Percentiles rank a stretch among this genome's conserved stretches.
Conservation (phyloP, 2,888 invertebrate species). For the Diarsia dahlii region DNA sequence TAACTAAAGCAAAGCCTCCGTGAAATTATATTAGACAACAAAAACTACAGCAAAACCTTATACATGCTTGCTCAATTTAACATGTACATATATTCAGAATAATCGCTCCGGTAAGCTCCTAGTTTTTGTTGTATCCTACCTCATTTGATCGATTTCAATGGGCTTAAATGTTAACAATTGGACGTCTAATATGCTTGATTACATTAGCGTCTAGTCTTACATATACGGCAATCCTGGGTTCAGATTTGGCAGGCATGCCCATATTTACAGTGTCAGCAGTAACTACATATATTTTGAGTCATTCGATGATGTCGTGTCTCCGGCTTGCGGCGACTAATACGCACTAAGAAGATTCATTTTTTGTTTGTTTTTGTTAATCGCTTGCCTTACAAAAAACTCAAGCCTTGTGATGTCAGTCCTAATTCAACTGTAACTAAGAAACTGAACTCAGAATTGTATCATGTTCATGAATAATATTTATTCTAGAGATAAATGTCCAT, state of each 20-base stretch:
- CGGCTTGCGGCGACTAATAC: constrained; percentile 35
- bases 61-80: constrained; percentile 11
- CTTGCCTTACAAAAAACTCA: constrained; percentile 22
- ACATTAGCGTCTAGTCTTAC: constrained; percentile 70
- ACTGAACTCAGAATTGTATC: background rate
- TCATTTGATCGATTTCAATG: constrained; percentile 74
- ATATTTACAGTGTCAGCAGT: constrained; percentile 30
- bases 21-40: constrained; percentile 34
- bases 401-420: constrained; percentile 14
- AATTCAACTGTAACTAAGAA: background rate
- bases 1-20: constrained; percentile 54
- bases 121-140: constrained; percentile 66
- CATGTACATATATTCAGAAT: constrained; percentile 45
- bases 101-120: constrained; percentile 32
- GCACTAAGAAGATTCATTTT: constrained; percentile 27
- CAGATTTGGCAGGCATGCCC: constrained; percentile 69
- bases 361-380: constrained; percentile 34
- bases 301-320: constrained; percentile 52
- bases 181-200: constrained; percentile 74
- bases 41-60: constrained; percentile 48
- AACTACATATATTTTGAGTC: constrained; percentile 38
- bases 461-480: background rate
- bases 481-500: background rate
- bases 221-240: constrained; percentile 73
- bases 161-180: constrained; percentile 79